Evolutionary conservation across 2,888 invertebrate species (phyloP).

Genomic region (Priapulus caudatus): DNA sequence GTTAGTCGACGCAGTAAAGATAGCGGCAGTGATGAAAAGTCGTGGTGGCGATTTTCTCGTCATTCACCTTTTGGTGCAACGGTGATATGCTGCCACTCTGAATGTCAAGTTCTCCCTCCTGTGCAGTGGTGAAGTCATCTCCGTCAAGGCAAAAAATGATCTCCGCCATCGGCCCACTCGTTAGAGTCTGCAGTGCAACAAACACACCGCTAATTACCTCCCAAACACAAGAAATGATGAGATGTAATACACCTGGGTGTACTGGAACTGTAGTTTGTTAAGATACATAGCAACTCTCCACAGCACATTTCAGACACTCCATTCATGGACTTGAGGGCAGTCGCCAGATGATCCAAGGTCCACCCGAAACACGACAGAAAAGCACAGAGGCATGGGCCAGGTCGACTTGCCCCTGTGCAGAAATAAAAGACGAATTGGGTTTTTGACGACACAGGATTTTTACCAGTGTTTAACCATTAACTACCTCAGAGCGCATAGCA

Average conservation of each 20-base stretch:
- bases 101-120: constrained; percentile 61
- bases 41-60: no score
- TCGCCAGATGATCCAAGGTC: constrained; percentile 80
- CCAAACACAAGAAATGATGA: background rate
- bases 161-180: constrained; percentile 43
- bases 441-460: no score
- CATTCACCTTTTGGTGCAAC: constrained; percentile 60
- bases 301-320: no score
- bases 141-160: constrained; percentile 47
- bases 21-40: no score
- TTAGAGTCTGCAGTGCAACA: constrained; percentile 22
- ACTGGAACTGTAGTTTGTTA: no score
- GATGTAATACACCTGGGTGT: no score
- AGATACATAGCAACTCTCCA: background rate
- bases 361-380: constrained; percentile 74
- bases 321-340: constrained; percentile 53
- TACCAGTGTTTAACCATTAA: no score
- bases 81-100: constrained; percentile 59
- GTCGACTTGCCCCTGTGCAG: constrained; percentile 45
- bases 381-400: constrained; percentile 82
- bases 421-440: no score
- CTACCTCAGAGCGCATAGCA: no score
- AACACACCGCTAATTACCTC: background rate
- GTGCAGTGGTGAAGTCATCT: constrained; percentile 59
- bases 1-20: no score